Evolutionary conservation across 2,888 invertebrate genomes (phyloP).

Genomic region (Hypomecis punctinalis): DNA sequence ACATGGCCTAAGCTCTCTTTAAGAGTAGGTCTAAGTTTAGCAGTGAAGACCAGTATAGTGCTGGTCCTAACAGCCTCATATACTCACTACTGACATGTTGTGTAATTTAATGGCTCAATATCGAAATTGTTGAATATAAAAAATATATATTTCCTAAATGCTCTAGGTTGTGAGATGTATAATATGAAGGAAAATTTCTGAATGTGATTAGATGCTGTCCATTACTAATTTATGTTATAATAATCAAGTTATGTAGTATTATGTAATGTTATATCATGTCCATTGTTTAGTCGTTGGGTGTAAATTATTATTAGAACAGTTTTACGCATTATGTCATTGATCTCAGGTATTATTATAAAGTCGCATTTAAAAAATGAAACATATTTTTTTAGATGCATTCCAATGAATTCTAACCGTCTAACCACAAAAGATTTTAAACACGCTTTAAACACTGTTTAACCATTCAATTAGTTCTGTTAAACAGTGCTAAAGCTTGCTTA

Average conservation of each 20-base stretch:
- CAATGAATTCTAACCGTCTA: too few species aligned
- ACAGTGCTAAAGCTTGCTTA: too few species aligned
- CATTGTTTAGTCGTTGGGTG: background rate
- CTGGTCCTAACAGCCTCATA: too few species aligned
- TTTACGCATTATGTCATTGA: conserved; percentile 2
- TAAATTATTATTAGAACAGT: background rate
- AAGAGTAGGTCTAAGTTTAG: too few species aligned
- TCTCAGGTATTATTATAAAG: conserved; percentile 3
- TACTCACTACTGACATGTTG: background rate
- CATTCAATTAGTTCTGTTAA: too few species aligned
- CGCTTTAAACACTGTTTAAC: too few species aligned
- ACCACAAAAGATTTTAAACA: too few species aligned
- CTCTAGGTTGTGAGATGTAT: background rate
- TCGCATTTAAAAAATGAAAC: background rate
- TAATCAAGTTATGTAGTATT: background rate
- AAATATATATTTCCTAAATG: conserved; percentile 9
- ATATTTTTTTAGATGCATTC: background rate
- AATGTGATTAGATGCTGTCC: background rate
- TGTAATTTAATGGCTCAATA: conserved; percentile 11
- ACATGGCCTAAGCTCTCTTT: too few species aligned
- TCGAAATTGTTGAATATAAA: conserved; percentile 7
- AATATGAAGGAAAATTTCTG: background rate
- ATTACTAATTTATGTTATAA: background rate
- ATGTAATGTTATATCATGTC: too few species aligned
- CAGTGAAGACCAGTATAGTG: too few species aligned